Evolutionary conservation across 2,797 vertebrate genomes (phyloP), one percentile per base, ranked within the genome.

Genomic region (Enteromius afrohamiltoni): DNA sequence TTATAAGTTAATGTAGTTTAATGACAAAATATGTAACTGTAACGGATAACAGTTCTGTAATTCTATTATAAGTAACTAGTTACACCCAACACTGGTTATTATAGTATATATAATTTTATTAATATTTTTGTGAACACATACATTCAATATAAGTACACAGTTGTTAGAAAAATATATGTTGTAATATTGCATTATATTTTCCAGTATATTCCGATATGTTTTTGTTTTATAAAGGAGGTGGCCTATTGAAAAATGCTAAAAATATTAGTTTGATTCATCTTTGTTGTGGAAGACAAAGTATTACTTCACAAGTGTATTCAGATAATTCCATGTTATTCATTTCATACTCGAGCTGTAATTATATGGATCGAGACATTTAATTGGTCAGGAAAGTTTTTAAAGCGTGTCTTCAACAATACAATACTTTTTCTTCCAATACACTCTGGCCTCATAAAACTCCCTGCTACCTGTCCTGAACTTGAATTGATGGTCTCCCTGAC

Each of bases 401-500:
- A 34, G 26, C 6, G 6, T 10, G 19, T 34, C 62, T 73, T 45
- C 47, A 79, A 40, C 64, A 68, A 78, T 58, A 86, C 31, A 84
- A 84, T 82, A 76, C 60, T 68, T 85, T 78, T 83, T 75, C 55
- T 88, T 84, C 77, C 71, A 83, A 83, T 60, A 62, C 37, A 17
- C 55, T 9, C 5, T 88, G 77, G 79, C 67, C 51, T 86, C 82
- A 86, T 86, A 81, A 86, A 81, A 62, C 88, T 87, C 85, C 82
- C 88, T 69, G 80, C 85, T 88, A 88, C 88, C 90, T 88, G 83
- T 88, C 88, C 77, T 92, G 90, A 90, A 89, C 77, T 74, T 86
- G 90, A 92, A 94, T 91, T 90, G 93, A 95, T 94, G 93, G 89
- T 79, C 89, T 90, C 82, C 87, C 91, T 90, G 90, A 89, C 91